Conservation (phyloP, 2,888 invertebrate species). For the Timandra comae region DNA sequence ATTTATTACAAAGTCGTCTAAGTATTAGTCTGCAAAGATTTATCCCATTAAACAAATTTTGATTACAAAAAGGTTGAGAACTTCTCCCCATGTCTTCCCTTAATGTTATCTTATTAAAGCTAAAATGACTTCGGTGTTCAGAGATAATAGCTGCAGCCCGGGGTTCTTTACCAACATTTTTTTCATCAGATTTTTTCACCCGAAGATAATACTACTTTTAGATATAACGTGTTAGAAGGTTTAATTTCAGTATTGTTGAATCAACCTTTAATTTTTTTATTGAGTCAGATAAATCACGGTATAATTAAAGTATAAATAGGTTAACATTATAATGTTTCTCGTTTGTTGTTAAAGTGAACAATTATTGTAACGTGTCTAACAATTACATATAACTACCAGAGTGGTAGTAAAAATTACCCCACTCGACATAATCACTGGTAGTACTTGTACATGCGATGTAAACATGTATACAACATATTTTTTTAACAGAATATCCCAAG, state of each 20-base stretch:
- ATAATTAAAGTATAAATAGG: background rate
- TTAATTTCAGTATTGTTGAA: conserved; percentile 45
- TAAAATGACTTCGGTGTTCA: conserved; percentile 76
- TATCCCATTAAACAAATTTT: too few species aligned
- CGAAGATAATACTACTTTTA: conserved; percentile 62
- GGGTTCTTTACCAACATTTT: conserved; percentile 59
- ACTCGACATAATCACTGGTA: too few species aligned
- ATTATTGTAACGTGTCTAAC: too few species aligned
- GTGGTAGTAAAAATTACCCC: too few species aligned
- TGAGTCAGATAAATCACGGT: conserved; percentile 12
- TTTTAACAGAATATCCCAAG: too few species aligned
- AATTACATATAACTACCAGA: too few species aligned
- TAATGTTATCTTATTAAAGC: conserved; percentile 77
- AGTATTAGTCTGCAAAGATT: too few species aligned
- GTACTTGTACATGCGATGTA: too few species aligned
- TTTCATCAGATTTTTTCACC: conserved; percentile 56
- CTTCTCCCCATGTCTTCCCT: conserved; percentile 49
- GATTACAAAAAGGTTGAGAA: conserved; percentile 38
- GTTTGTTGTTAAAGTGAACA: too few species aligned
- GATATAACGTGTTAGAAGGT: conserved; percentile 62
- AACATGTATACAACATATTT: too few species aligned
- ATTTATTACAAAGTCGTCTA: too few species aligned
- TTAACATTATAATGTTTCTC: too few species aligned
- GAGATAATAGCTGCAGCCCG: conserved; percentile 65
- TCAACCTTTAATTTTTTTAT: conserved; percentile 19